Percentiles rank a stretch among this genome's conserved stretches.
phyloP scores from a whole-genome alignment of 2,797 vertebrate species.

The Betta splendens region DNA sequence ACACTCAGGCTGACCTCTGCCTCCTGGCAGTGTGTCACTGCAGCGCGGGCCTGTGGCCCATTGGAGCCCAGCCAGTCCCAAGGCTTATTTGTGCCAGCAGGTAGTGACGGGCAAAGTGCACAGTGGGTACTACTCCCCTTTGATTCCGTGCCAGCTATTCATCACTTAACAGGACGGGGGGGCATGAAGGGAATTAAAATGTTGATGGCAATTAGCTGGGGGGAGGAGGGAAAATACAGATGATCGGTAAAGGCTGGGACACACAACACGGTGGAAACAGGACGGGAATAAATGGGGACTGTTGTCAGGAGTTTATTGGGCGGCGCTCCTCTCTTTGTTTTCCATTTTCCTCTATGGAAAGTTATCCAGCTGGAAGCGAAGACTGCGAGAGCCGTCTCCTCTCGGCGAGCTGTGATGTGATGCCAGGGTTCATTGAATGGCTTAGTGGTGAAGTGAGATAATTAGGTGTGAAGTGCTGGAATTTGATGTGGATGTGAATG shows the following conservation, averaged over 20 bases:
- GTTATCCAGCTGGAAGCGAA: conserved; percentile 63
- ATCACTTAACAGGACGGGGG: conserved; percentile 88
- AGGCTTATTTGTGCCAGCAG: conserved; percentile 82
- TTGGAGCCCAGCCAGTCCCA: conserved; percentile 82
- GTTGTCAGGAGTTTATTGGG: conserved; percentile 61
- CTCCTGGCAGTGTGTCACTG: conserved; percentile 79
- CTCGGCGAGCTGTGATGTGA: conserved; percentile 40
- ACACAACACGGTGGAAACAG: conserved; percentile 45
- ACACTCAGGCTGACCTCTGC: conserved; percentile 81
- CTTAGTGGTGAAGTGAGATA: conserved; percentile 54
- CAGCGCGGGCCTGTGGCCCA: conserved; percentile 74
- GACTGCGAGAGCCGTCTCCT: conserved; percentile 41
- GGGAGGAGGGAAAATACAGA: conserved; percentile 69
- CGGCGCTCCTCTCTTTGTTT: conserved; percentile 55
- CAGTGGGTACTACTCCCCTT: conserved; percentile 76
- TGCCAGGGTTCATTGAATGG: conserved; percentile 51
- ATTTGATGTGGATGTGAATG: conserved; percentile 40
- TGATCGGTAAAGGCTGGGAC: conserved; percentile 45
- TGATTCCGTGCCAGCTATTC: conserved; percentile 92
- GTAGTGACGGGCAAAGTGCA: conserved; percentile 81
- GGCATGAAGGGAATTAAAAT: conserved; percentile 73
- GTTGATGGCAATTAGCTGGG: conserved; percentile 90
- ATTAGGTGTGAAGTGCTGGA: conserved; percentile 58
- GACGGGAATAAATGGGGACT: conserved; percentile 48
- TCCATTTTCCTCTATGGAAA: conserved; percentile 57